Percentiles rank a stretch among this genome's conserved stretches.
These are phyloP conservation scores for Bubo bubo DNA, from an alignment of 2,113 vertebrate genomes.

Conservation along the genomic window DNA sequence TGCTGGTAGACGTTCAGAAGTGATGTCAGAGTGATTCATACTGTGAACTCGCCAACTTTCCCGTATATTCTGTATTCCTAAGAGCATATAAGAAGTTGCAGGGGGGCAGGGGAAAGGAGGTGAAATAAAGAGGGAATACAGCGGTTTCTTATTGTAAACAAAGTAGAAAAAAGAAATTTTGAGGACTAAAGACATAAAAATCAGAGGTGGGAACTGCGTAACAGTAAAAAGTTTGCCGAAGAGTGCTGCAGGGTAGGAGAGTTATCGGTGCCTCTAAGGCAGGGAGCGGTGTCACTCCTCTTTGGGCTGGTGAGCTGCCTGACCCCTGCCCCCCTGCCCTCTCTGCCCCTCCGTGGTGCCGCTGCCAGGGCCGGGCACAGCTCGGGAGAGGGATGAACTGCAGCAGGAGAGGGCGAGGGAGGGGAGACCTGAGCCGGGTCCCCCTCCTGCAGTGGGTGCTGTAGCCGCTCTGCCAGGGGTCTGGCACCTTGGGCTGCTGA, in stretches of 20 bases:
- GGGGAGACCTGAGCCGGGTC: neutral
- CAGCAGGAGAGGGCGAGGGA: neutral
- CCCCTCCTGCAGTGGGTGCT: neutral
- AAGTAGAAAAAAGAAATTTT: neutral
- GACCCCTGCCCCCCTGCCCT: neutral
- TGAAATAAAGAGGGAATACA: neutral
- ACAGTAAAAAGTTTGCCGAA: neutral
- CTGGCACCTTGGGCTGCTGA: neutral
- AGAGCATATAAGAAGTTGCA: fast-evolving
- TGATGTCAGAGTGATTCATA: neutral
- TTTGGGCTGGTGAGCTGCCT: neutral
- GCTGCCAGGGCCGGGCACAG: no score
- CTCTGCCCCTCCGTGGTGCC: neutral
- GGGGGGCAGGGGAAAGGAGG: no score
- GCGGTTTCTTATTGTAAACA: neutral
- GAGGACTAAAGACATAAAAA: neutral
- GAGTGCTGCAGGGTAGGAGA: neutral
- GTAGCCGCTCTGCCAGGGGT: neutral
- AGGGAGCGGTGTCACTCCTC: no score
- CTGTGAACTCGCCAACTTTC: neutral
- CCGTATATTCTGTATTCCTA: neutral
- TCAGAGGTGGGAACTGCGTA: neutral
- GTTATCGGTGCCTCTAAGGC: neutral
- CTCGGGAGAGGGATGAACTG: neutral
- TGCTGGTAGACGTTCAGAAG: neutral